phyloP scores from a whole-genome alignment of 2,113 vertebrate species.

The Silurus asotus region DNA sequence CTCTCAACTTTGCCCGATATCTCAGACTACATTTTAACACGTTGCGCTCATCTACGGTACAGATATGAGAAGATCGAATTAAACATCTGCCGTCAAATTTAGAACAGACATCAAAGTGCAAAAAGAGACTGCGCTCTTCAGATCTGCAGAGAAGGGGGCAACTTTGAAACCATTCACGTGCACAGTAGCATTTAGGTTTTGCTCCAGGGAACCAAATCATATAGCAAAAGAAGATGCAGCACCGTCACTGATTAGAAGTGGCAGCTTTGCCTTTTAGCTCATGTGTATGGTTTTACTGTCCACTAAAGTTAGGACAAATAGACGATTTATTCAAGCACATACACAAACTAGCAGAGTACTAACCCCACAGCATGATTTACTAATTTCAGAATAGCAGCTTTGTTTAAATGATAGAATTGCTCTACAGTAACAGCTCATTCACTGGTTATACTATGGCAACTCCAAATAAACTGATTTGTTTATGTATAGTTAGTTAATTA shows the following conservation, averaged over 20 bases:
- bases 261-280: background rate
- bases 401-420: background rate
- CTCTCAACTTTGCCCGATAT: background rate
- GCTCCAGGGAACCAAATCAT: background rate
- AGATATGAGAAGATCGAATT: constrained; percentile 6
- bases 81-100: constrained; percentile 15
- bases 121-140: background rate
- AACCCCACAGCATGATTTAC: background rate
- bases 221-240: background rate
- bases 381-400: background rate
- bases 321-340: background rate
- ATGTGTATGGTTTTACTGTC: background rate
- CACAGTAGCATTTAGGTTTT: background rate
- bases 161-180: background rate
- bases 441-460: background rate
- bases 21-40: background rate
- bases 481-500: background rate
- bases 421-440: background rate
- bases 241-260: background rate
- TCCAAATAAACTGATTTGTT: background rate
- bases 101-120: constrained; percentile 13
- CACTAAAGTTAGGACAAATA: background rate
- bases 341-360: background rate
- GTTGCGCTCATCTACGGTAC: background rate
- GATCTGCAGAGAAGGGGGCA: background rate